Evolutionary conservation across 2,888 invertebrate genomes (phyloP).

Genomic region (Leptinotarsa juncta): DNA sequence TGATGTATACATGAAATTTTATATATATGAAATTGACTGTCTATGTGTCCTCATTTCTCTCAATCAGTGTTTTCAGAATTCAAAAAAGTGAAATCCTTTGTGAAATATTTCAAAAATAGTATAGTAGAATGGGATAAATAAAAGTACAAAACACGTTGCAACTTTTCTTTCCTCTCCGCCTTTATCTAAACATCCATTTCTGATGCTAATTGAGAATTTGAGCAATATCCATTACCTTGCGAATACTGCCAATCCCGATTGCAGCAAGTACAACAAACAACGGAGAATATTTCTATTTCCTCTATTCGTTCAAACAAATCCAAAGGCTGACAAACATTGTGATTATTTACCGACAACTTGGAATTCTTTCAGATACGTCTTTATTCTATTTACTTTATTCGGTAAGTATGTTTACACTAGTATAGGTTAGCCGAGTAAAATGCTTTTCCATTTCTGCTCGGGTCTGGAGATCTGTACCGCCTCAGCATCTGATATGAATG

Average conservation of each 20-base stretch:
- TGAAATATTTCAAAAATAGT: too few relatives aligned
- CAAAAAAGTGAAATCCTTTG: too few relatives aligned
- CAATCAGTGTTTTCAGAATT: too few relatives aligned
- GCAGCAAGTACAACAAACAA: neutral
- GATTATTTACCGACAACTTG: conserved; percentile 43
- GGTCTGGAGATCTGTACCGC: conserved; percentile 46
- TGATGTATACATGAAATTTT: too few relatives aligned
- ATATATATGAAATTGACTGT: too few relatives aligned
- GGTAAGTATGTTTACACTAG: conserved; percentile 51
- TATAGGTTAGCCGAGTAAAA: conserved; percentile 50
- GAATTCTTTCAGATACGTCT: conserved; percentile 43
- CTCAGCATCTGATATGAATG: conserved; percentile 59
- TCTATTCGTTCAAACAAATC: conserved; percentile 41
- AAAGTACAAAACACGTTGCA: too few relatives aligned
- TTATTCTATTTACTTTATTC: conserved; percentile 52
- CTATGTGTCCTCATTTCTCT: too few relatives aligned
- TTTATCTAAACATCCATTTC: too few relatives aligned
- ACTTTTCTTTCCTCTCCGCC: too few relatives aligned
- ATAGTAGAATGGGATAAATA: too few relatives aligned
- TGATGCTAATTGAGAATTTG: too few relatives aligned
- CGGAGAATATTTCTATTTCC: conserved; percentile 17
- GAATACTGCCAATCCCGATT: neutral
- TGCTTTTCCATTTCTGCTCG: conserved; percentile 48
- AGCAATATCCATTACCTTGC: too few relatives aligned
- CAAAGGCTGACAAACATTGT: conserved; percentile 37